These are phyloP conservation scores for Rhodeus uyekii DNA, from an alignment of 2,797 vertebrate species.

Conservation along the genomic window DNA sequence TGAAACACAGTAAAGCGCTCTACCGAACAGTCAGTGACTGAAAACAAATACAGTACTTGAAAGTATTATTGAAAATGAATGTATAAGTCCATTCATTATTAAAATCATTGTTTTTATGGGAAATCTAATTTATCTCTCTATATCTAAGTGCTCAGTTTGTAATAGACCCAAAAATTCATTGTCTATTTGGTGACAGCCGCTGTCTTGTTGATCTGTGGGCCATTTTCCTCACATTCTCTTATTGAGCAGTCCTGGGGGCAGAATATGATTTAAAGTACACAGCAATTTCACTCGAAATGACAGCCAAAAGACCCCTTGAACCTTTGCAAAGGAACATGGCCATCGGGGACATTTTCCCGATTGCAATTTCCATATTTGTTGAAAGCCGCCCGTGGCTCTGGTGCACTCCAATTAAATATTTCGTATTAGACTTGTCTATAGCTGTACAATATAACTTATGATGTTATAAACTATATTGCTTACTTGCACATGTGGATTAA, in stretches of 20 bases:
- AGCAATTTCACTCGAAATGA: slow-evolving; percentile 43
- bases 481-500: not conserved
- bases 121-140: too few relatives aligned
- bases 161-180: not conserved
- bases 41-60: not conserved
- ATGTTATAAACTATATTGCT: not conserved
- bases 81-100: not conserved
- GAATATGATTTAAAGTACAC: slow-evolving; percentile 45
- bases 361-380: slow-evolving; percentile 31
- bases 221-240: slow-evolving; percentile 28
- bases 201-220: slow-evolving; percentile 30
- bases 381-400: slow-evolving; percentile 21
- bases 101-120: not conserved
- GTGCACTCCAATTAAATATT: slow-evolving; percentile 21
- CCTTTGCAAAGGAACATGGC: slow-evolving; percentile 13
- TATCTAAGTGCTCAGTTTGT: not conserved
- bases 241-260: slow-evolving; percentile 36
- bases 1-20: not conserved
- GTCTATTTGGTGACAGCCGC: not conserved
- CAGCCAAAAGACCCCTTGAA: slow-evolving; percentile 30
- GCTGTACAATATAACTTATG: not conserved
- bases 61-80: not conserved
- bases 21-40: not conserved
- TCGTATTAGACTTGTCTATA: not conserved
- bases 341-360: slow-evolving; percentile 30